These are phyloP conservation scores for Tarsius wallacei DNA, from an alignment of 2,797 vertebrate species.

Conservation along the genomic window DNA sequence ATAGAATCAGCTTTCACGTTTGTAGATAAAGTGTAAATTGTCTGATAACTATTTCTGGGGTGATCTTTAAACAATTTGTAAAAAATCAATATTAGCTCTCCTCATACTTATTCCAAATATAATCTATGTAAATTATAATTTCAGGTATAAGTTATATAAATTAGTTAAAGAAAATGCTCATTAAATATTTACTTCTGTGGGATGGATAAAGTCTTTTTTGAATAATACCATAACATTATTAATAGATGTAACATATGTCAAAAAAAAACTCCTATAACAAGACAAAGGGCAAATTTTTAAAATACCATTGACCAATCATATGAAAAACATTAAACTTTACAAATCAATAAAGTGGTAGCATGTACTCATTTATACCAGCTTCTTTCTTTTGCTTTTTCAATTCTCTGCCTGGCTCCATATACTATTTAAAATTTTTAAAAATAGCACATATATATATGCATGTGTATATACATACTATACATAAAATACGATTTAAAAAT, in stretches of 20 bases:
- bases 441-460: not conserved
- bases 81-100: not conserved
- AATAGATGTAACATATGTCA: not conserved
- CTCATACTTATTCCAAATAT: not conserved
- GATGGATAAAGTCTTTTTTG: not conserved
- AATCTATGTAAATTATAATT: not conserved
- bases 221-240: not conserved
- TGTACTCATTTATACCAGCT: rapidly evolving
- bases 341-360: not conserved
- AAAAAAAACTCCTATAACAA: not conserved
- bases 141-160: not conserved
- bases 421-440: not conserved
- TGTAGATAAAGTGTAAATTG: not conserved
- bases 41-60: not conserved
- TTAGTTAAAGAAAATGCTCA: not conserved
- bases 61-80: not conserved
- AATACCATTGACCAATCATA: not conserved
- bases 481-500: not conserved
- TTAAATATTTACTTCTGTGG: not conserved
- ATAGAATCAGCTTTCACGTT: not conserved
- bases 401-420: not conserved
- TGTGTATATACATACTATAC: too few relatives aligned
- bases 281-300: not conserved
- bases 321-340: not conserved
- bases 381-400: not conserved